phyloP scores from a whole-genome alignment of 2,113 vertebrate species.

The Camelus bactrianus region DNA sequence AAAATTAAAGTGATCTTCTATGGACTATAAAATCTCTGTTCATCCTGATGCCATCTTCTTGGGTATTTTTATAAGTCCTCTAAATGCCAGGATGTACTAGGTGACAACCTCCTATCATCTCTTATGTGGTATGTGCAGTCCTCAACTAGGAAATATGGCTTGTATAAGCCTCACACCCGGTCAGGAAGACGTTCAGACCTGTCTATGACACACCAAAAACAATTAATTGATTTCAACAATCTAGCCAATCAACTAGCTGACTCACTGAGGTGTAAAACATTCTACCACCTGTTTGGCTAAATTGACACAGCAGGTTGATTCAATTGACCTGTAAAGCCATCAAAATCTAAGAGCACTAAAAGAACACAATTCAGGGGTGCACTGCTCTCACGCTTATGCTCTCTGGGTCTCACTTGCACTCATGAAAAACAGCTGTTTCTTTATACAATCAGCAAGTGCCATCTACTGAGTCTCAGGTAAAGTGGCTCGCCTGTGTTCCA shows the following conservation, averaged over 20 bases:
- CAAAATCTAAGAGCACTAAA: neutral
- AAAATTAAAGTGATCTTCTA: conserved; percentile 9
- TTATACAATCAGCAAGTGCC: neutral
- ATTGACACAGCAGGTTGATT: neutral
- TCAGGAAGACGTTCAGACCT: neutral
- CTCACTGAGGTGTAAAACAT: neutral
- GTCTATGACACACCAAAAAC: neutral
- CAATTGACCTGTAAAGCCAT: neutral
- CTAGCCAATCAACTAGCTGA: neutral
- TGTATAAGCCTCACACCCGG: neutral
- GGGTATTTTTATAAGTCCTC: conserved; percentile 16
- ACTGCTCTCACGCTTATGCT: neutral
- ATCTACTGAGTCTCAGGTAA: neutral
- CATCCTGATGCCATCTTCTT: neutral
- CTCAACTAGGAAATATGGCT: neutral
- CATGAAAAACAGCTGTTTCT: neutral
- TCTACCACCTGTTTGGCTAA: neutral
- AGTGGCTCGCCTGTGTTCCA: conserved; percentile 41
- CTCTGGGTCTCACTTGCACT: neutral
- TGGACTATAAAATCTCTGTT: neutral
- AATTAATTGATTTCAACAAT: neutral
- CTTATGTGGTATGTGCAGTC: neutral
- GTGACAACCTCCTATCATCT: neutral
- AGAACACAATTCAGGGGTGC: neutral
- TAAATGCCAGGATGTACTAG: neutral